phyloP scores from a whole-genome alignment of 2,113 vertebrate genomes.

The Tetrao urogallus region DNA sequence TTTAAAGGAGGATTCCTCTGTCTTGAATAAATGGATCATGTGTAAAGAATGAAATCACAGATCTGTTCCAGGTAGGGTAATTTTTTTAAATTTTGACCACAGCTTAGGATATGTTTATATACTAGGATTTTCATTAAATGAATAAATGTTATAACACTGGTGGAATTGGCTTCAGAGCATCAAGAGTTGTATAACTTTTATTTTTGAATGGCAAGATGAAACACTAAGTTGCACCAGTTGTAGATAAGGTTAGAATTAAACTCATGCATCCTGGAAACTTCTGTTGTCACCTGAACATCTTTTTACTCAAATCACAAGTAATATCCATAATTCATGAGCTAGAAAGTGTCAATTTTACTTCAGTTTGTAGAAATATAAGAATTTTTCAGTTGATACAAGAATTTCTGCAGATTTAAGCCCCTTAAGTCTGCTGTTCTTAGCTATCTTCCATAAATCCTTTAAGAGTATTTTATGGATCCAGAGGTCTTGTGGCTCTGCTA shows the following conservation, averaged over 20 bases:
- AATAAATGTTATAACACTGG: rapidly evolving
- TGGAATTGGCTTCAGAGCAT: neutral
- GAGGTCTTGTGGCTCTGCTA: neutral
- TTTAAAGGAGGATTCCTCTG: conserved; percentile 23
- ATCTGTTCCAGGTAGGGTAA: neutral
- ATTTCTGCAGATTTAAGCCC: neutral
- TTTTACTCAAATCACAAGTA: neutral
- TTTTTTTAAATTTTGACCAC: neutral
- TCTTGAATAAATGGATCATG: neutral
- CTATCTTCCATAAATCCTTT: neutral
- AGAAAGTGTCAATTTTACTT: neutral
- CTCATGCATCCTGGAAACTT: neutral
- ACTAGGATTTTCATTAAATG: neutral
- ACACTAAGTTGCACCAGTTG: neutral
- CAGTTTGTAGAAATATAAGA: neutral
- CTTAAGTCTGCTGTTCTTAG: neutral
- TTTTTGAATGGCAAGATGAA: neutral
- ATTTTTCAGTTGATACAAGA: neutral
- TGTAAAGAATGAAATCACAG: neutral
- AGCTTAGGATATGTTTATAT: neutral
- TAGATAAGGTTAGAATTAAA: neutral
- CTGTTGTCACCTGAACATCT: neutral
- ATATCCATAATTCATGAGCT: neutral
- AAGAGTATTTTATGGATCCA: neutral
- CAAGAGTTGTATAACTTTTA: neutral